Evolutionary conservation across 2,888 invertebrate species (phyloP).

Genomic region (Eristalis pertinax): DNA sequence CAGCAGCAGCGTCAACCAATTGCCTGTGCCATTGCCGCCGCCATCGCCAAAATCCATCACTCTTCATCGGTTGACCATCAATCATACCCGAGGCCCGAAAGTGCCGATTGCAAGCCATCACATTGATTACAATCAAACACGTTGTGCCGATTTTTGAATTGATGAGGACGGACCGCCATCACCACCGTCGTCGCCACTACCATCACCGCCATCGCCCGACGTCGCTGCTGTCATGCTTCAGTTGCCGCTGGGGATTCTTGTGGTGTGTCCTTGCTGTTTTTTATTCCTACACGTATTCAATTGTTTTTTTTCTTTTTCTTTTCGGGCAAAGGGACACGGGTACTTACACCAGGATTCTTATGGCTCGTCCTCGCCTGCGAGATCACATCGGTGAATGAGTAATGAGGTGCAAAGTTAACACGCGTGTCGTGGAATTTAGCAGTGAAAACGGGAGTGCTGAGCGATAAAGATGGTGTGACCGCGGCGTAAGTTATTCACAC

Average conservation of each 20-base stretch:
- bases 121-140: constrained; percentile 68
- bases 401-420: constrained; percentile 56
- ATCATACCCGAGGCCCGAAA: constrained; percentile 51
- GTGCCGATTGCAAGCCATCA: constrained; percentile 61
- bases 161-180: not conserved
- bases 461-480: constrained; percentile 43
- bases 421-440: constrained; percentile 46
- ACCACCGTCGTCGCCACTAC: too few species aligned
- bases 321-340: constrained; percentile 3
- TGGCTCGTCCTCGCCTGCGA: constrained; percentile 10
- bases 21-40: not conserved
- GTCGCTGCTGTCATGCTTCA: not conserved
- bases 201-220: not conserved
- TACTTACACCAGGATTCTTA: constrained; percentile 9
- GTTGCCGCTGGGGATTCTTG: not conserved
- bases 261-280: not conserved
- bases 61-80: constrained; percentile 69
- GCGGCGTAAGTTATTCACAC: constrained; percentile 57
- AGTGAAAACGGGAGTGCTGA: constrained; percentile 8
- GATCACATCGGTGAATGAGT: constrained; percentile 50
- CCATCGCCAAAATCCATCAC: constrained; percentile 54
- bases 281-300: not conserved
- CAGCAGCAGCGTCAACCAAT: constrained; percentile 41
- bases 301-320: not conserved
- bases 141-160: constrained; percentile 52